Conservation (phyloP, 2,113 vertebrate genomes). For the Ancistrus triradiatus region DNA sequence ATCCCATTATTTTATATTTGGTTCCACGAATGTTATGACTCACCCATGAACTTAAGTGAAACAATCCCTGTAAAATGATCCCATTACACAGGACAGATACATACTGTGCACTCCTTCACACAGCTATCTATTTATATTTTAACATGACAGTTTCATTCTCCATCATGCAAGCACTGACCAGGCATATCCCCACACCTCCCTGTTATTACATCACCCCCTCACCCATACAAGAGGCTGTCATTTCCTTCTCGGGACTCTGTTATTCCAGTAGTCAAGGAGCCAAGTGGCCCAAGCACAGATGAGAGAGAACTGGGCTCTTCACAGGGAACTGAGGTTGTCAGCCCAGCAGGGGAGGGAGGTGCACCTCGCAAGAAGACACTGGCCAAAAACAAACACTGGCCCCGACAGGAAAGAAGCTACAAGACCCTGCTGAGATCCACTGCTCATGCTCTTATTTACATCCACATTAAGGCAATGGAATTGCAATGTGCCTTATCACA, state of each 20-base stretch:
- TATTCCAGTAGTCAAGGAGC: conserved; percentile 64
- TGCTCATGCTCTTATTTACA: conserved; percentile 30
- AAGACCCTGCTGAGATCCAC: conserved; percentile 56
- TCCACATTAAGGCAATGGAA: conserved; percentile 21
- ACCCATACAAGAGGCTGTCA: conserved; percentile 57
- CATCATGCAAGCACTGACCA: conserved; percentile 28
- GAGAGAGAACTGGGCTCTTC: conserved; percentile 59
- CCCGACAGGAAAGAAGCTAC: conserved; percentile 55
- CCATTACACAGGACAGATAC: conserved; percentile 34
- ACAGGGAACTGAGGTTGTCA: conserved; percentile 62
- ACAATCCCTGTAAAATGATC: no score
- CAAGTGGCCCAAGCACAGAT: conserved; percentile 64
- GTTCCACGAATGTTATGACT: conserved; percentile 39
- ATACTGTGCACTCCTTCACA: neutral
- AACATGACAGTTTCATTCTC: neutral
- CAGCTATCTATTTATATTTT: neutral
- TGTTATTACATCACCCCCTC: conserved; percentile 39
- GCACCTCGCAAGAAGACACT: conserved; percentile 55
- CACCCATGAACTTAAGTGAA: no score
- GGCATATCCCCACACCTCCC: conserved; percentile 24
- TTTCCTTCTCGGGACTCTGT: conserved; percentile 67
- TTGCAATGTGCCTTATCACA: neutral
- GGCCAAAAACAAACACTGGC: conserved; percentile 67
- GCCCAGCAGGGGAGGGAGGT: conserved; percentile 63
- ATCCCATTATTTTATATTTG: conserved; percentile 52